These are phyloP conservation scores for Spodoptera picta DNA, from an alignment of 2,888 invertebrate species.

Conservation along the genomic window DNA sequence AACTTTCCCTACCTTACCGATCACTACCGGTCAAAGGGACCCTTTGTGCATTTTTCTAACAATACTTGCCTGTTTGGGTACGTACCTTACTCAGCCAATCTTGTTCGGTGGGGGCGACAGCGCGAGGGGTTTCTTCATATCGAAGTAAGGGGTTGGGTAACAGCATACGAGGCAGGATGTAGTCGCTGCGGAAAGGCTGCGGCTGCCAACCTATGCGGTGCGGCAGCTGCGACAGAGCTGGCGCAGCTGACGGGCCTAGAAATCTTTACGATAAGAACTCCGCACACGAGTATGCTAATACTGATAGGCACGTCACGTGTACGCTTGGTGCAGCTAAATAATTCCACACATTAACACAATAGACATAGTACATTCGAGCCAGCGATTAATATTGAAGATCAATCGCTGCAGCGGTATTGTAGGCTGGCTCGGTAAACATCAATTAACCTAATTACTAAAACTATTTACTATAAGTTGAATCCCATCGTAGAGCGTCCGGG, in stretches of 20 bases:
- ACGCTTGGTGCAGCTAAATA: slow-evolving; percentile 7
- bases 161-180: slow-evolving; percentile 61
- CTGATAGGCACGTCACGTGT: neutral
- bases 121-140: slow-evolving; percentile 55
- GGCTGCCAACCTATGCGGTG: slow-evolving; percentile 31
- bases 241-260: slow-evolving; percentile 51
- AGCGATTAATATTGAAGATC: slow-evolving; percentile 6
- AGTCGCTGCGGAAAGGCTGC: slow-evolving; percentile 53
- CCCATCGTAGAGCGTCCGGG: neutral
- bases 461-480: slow-evolving; percentile 4
- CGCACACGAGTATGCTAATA: neutral
- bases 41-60: neutral
- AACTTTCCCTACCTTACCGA: no score
- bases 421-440: slow-evolving; percentile 8
- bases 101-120: slow-evolving; percentile 40
- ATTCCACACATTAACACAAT: slow-evolving; percentile 3
- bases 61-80: neutral
- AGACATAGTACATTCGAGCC: slow-evolving; percentile 7
- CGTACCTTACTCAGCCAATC: slow-evolving; percentile 70
- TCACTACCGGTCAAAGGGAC: no score
- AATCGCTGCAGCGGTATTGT: slow-evolving; percentile 22
- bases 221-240: slow-evolving; percentile 36
- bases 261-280: slow-evolving; percentile 13
- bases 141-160: slow-evolving; percentile 57
- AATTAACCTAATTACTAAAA: slow-evolving; percentile 11